phyloP scores from a whole-genome alignment of 2,888 invertebrate species.

The Druceiella hillmani region DNA sequence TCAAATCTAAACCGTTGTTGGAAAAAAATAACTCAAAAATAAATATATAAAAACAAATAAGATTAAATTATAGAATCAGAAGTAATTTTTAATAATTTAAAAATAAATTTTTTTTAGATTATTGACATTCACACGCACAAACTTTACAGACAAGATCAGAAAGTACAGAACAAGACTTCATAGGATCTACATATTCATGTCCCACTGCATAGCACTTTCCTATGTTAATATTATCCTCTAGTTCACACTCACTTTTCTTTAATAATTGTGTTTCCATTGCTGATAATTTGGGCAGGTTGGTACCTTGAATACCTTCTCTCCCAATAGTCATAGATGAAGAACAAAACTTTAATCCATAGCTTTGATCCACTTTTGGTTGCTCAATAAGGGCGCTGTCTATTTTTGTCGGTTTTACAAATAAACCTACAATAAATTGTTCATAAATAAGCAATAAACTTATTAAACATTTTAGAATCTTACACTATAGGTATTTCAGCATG shows the following conservation, averaged over 20 bases:
- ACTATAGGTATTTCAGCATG: neutral
- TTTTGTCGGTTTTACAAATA: constrained; percentile 33
- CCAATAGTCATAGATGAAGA: constrained; percentile 38
- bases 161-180: no score
- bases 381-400: constrained; percentile 45
- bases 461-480: neutral
- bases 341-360: constrained; percentile 36
- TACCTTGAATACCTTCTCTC: constrained; percentile 33
- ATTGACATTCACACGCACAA: no score
- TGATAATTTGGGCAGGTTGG: constrained; percentile 34
- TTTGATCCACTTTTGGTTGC: constrained; percentile 32
- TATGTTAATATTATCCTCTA: constrained; percentile 37
- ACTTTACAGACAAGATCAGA: no score
- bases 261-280: constrained; percentile 31
- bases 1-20: no score
- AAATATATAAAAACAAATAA: no score
- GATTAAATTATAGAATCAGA: no score
- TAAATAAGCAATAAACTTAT: neutral
- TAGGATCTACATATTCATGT: no score
- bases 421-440: constrained; percentile 27
- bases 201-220: constrained; percentile 40
- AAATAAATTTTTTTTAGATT: no score
- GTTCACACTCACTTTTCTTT: constrained; percentile 26
- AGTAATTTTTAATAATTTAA: no score
- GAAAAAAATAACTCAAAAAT: no score